phyloP scores from a whole-genome alignment of 2,888 invertebrate genomes.

The Ennomos quercinarius region DNA sequence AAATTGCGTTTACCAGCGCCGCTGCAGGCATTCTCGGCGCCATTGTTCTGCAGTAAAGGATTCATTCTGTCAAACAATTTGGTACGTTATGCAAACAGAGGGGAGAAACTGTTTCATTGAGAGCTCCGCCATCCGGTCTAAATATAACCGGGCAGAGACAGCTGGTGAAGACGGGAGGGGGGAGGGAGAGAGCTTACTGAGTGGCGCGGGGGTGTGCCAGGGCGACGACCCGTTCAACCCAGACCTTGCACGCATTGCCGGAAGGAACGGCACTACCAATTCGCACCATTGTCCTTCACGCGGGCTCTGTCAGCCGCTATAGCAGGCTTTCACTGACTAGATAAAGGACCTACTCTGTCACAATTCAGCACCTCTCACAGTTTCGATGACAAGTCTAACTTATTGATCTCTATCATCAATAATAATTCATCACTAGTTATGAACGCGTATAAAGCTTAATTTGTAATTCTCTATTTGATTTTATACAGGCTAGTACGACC shows the following conservation, averaged over 20 bases:
- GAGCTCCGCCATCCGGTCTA: constrained; percentile 76
- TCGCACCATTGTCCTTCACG: constrained; percentile 53
- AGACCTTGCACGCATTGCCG: constrained; percentile 74
- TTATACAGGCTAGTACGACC: too few relatives aligned
- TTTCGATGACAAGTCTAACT: too few relatives aligned
- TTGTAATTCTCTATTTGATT: too few relatives aligned
- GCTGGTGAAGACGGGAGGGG: constrained; percentile 56
- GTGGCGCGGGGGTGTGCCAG: constrained; percentile 44
- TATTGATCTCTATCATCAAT: too few relatives aligned
- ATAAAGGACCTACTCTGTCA: too few relatives aligned
- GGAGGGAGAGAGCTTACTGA: constrained; percentile 48
- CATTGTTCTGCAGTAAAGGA: constrained; percentile 55
- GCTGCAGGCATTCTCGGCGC: constrained; percentile 38
- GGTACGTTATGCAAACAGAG: constrained; percentile 69
- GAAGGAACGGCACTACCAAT: constrained; percentile 60
- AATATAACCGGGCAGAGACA: constrained; percentile 76
- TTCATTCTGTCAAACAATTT: constrained; percentile 57
- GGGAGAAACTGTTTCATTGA: constrained; percentile 77
- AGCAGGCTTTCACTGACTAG: neutral
- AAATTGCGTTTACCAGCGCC: constrained; percentile 30
- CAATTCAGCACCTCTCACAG: too few relatives aligned
- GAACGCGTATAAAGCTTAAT: too few relatives aligned
- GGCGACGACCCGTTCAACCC: constrained; percentile 73
- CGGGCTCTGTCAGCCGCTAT: constrained; percentile 6
- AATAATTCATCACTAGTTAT: too few relatives aligned